Evolutionary conservation across 2,113 vertebrate species (phyloP), one percentile per base, ranked within the genome.

Genomic region (Gasterosteus nipponicus): DNA sequence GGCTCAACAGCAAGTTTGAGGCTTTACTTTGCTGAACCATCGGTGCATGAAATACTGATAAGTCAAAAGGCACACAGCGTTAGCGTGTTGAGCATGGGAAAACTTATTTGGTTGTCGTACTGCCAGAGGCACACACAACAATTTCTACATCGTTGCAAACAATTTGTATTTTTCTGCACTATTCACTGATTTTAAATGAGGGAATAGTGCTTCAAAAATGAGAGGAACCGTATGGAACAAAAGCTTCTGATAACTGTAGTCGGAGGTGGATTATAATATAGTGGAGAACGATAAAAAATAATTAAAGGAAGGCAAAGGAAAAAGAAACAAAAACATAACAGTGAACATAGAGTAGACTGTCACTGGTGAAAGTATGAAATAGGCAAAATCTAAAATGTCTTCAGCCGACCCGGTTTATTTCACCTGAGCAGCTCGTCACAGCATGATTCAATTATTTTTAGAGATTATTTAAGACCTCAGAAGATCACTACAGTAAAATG

Each of bases 1-100:
- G 71, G 73, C 51, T 16, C 6, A 19, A 51, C 31, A 72, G 22
- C 58, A 75, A 73, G 29, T 51, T 47, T 70, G 8, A 64, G 18
- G 22, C 12, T 80, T 82, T 53, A 61, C 73, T 86, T 77, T 75
- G 57, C 49, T 66, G 65, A 75, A 64, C 64, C 19, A 76, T 7
- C 49, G 47, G 31, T 62, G 69, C 61, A 49, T 79, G 63, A 79
- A 77, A 82, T 73, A 69, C 67, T 31, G 60, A 18, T 19, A 39
- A 76, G 73, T 31, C 49, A 63, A 62, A 62, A 62, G 51, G 31
- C 59, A 64, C 1, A 67, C 35, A 18, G 19, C 14, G 42, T 49
- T 14, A 22, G 16, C 61, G 33, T 69, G 47, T 29, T 51, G 57
- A 29, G 26, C 38, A 77, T 15, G 8, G 31, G 15, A 19, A 80